Evolutionary conservation across 2,888 invertebrate genomes (phyloP).

Genomic region (Dendrolimus pini): DNA sequence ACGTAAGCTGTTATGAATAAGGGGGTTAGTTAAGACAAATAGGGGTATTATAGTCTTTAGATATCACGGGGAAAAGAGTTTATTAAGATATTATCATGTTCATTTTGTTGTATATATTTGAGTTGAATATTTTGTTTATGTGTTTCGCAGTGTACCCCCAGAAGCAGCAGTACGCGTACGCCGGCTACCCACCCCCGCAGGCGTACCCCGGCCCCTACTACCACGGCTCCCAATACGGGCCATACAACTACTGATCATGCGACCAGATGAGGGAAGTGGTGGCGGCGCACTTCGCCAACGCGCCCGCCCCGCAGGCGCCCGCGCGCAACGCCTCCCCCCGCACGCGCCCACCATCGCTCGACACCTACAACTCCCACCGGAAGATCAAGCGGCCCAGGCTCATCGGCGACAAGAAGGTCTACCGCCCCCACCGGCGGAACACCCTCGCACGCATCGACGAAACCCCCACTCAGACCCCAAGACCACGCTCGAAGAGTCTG

Average conservation of each 20-base stretch:
- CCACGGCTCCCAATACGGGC: conserved; percentile 94
- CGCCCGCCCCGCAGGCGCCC: conserved; percentile 68
- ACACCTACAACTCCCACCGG: conserved; percentile 67
- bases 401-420: conserved; percentile 49
- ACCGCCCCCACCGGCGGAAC: conserved; percentile 50
- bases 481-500: conserved; percentile 47
- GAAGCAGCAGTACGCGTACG: conserved; percentile 95
- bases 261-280: conserved; percentile 73
- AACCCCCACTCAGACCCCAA: conserved; percentile 31
- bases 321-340: conserved; percentile 50
- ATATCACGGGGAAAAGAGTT: no score
- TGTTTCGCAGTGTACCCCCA: conserved; percentile 89
- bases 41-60: no score
- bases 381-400: conserved; percentile 45
- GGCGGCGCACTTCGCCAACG: conserved; percentile 64
- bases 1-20: no score
- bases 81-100: no score
- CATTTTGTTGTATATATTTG: no score
- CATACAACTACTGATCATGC: conserved; percentile 90
- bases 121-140: background rate
- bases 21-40: no score
- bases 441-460: conserved; percentile 69
- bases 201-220: conserved; percentile 93
- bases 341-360: conserved; percentile 28
- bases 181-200: conserved; percentile 88